Base-by-base conservation (phyloP, 2,113 vertebrate species). In the Chrysochloris asiatica region DNA sequence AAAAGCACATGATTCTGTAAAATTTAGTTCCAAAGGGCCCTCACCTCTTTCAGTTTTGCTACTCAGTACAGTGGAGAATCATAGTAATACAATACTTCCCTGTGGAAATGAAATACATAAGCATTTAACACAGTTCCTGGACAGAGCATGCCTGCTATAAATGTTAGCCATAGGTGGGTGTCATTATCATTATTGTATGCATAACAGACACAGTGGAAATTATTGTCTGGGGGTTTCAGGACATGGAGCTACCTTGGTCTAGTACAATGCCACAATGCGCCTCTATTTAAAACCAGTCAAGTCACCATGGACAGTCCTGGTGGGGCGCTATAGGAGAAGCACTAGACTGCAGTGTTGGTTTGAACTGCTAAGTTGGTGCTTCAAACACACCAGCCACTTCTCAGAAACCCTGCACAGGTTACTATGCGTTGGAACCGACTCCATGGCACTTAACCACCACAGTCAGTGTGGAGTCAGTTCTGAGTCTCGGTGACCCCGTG, bases 1-100 rank as follows among this genome's bases (percentile, higher is more conserved):
- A 54, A 48, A 71, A 90, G 48, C 67, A 24, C 30, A 76, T 54
- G n/a, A 71, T 69, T 89, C 89, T 69, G 22, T 80, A 81, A 67
- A 36, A 48, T 12, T 72, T 73, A 22, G 21, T 41, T 33, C 48
- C 48, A 72, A n/a, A 92, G 2, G 10, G 4, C 17, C 83, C 41
- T 33, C 63, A 28, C 10, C 47, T 50, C n/a, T 16, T 54, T 52
- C 72, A 24, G 33, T 79, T 88, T 69, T 63, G 22, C 17, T 87
- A 63, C 69, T 65, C 56, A 36, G 12, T 28, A 59, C 38, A 24
- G n/a, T 33, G 17, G 21, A 63, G 21, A 52, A 21, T n/a, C 36
- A 61, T 59, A 61, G 47, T 61, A 76, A 87, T 16, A 41, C 2
- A 16, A 38, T 50, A 30, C 48, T 80, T 90, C 36, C 63, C 11